Base-by-base conservation (phyloP, 2,797 vertebrate genomes). In the Manis crassicaudata region DNA sequence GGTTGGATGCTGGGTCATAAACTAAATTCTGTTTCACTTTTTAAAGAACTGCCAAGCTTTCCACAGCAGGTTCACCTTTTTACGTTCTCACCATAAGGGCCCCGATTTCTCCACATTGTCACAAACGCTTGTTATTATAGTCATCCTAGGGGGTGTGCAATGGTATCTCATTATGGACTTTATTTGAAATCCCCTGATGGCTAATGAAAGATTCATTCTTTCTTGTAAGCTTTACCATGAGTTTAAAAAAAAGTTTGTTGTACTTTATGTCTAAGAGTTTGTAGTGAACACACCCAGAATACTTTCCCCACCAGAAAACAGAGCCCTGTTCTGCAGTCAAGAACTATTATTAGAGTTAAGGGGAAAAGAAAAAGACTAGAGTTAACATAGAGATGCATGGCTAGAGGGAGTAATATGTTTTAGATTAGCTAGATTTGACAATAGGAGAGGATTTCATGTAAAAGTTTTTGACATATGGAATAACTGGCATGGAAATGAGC, bases 11-110 rank as follows among this genome's bases (percentile, higher is more conserved):
- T 92, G 23, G 29, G 29, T 58, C 58, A 68, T 37, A 32, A 63
- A 54, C 67, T 87, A 79, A 89, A 89, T 90, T 79, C 63, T 80
- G 7, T 80, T 46, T 93, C 88, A 86, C 75, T 35, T 72, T 80
- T 70, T 80, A 46, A 20, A 21, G 21, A 77, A 37, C 21, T 79
- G 54, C 43, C 80, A 70, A 80, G 50, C 70, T 90, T 95, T 63
- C 46, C 65, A 70, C 18, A 29, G 35, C 16, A 63, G n/a, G 27
- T 29, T 10, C 2, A 60, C 56, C 40, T 56, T 73, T 67, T 91
- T 54, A 46, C 1, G 23, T 17, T 72, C 35, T 88, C 10, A 79
- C 29, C 76, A 54, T 21, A 75, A 85, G 21, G 11, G n/a, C 84
- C 60, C 56, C 60, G 10, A 40, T 86, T 92, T 86, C 13, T 90